Base-by-base conservation (phyloP, 1,140 invertebrate species). In the Apocrypta bakeri region DNA sequence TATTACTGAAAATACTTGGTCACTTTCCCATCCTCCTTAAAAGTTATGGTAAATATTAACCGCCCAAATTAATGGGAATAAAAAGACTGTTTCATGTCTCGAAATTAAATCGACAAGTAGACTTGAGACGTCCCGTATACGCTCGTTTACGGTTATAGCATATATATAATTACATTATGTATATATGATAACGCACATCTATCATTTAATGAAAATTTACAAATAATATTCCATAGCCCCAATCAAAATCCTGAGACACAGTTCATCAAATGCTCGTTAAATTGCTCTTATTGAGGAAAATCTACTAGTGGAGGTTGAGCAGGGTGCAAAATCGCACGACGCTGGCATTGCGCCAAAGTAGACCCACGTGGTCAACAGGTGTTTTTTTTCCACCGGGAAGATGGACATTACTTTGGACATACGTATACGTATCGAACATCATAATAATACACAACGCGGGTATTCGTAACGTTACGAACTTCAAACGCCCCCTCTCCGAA, bases 351-450 rank as follows among this genome's bases (percentile, higher is more conserved):
- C 0, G 75, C 75, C 75, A 66, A 14, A n/a, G 61, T 27, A 9
- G n/a, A 25, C 31, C 11, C 61, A 77, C 61, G 56, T 77, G 75
- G 61, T 14, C 61, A 77, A 77, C 75, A 77, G 75, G 75, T 77
- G 75, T 37, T 48, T 75, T 56, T 74, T 27, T 27, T 40, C 24
- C 21, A 4, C 48, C 33, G 33, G 33, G 9, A 37, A 37, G 33
- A 37, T 37, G 48, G 3, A 56, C 2, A 56, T 56, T n/a, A n/a
- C 48, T 7, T 48, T 17, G 14, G 7, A 1, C 1, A 12, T 56
- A 17, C 48, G n/a, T 56, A 21, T 21, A 21, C 21, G 4, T 56
- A 56, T 37, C 17, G 29, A 2, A 66, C 25, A 25, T 29, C 64
- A 29, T 29, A 66, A 27, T 14, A 66, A 66, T 9, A 27, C 25